Evolutionary conservation across 2,797 vertebrate species (phyloP).

Genomic region (Lepilemur ruficaudatus): DNA sequence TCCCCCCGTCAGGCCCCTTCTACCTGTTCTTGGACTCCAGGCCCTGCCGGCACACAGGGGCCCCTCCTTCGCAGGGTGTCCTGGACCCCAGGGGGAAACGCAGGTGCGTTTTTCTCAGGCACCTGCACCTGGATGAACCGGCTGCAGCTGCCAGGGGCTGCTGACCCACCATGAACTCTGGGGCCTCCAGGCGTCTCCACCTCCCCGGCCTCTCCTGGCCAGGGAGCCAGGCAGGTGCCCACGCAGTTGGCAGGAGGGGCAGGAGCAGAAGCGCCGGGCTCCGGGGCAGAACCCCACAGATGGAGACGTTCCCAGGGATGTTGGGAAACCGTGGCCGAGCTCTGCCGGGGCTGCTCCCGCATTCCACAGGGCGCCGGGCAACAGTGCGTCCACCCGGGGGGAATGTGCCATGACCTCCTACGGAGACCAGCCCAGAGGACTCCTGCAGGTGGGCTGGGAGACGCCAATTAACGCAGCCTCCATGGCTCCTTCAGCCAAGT

Average conservation of each 20-base stretch:
- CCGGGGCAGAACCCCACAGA: accelerated
- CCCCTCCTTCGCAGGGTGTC: accelerated
- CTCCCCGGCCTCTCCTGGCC: neutral
- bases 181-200: neutral
- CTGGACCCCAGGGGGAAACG: accelerated
- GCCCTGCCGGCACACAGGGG: neutral
- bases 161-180: accelerated
- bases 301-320: neutral
- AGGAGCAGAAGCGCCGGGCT: neutral
- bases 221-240: neutral
- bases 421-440: neutral
- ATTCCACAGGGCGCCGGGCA: neutral
- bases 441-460: neutral
- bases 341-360: accelerated
- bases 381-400: accelerated
- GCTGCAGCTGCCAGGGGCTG: accelerated
- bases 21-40: neutral
- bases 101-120: no score
- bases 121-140: neutral
- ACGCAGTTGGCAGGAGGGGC: neutral
- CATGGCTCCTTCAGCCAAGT: neutral
- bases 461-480: neutral
- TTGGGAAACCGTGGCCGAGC: neutral
- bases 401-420: neutral
- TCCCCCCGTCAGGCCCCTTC: neutral